phyloP scores from a whole-genome alignment of 1,140 invertebrate species.

The Ylistrum balloti region DNA sequence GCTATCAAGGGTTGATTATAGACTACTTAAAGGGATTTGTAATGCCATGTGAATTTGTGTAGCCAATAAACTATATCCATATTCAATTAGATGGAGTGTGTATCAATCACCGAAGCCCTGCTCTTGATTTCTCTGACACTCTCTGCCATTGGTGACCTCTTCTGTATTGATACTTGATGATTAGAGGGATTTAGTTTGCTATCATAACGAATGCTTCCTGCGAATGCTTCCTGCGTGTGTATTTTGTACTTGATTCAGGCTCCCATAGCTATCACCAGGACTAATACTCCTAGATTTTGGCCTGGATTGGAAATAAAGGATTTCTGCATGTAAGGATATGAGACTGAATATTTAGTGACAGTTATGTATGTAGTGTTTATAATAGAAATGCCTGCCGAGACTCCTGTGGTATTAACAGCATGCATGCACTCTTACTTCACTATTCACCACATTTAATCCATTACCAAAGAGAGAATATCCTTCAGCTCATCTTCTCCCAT shows the following conservation, averaged over 20 bases:
- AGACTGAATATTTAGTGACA: conserved; percentile 15
- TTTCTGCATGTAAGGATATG: conserved; percentile 38
- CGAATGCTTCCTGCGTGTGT: too few species aligned
- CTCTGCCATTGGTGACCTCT: neutral
- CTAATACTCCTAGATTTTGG: conserved; percentile 5
- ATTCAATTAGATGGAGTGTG: conserved; percentile 41
- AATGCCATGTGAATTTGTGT: conserved; percentile 39
- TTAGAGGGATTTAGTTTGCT: neutral
- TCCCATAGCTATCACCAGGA: neutral
- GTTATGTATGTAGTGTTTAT: conserved; percentile 29
- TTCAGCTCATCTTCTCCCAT: neutral
- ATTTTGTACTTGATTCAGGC: neutral
- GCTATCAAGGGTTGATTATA: conserved; percentile 47
- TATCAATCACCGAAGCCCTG: neutral
- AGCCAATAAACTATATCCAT: conserved; percentile 42
- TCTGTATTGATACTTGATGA: conserved; percentile 5
- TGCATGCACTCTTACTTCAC: neutral
- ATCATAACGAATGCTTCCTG: neutral
- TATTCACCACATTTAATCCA: conserved; percentile 31
- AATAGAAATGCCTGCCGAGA: neutral
- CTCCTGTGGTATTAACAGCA: conserved; percentile 1
- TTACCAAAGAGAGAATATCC: neutral
- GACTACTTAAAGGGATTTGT: conserved; percentile 44
- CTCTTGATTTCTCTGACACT: neutral
- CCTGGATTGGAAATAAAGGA: conserved; percentile 5